Base-by-base conservation (phyloP, 2,888 invertebrate species). In the Eulithis testata region DNA sequence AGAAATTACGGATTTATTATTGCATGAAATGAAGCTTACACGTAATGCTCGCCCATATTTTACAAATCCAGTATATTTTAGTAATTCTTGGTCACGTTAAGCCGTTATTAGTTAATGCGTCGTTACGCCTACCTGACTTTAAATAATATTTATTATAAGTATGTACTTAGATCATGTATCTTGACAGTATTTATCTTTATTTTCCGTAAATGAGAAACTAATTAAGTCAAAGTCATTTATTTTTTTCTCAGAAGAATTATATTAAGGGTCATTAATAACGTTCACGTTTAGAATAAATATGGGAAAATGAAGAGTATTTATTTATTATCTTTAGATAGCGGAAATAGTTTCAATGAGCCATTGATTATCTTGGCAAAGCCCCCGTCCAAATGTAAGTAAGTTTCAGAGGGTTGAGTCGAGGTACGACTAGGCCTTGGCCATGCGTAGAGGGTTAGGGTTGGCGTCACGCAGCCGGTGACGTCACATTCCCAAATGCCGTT, bases 401-500 rank as follows among this genome's bases (percentile, higher is more conserved):
- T 82, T 79, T 69, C 67, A 47, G 79, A 81, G 84, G 85, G 82
- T 82, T 81, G 81, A 71, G 82, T 82, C 81, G 81, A 71, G 75
- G 76, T 73, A 71, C 73, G 69, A 69, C 53, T 67, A 77, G 81
- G 76, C 84, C 85, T 85, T 86, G 87, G 84, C 88, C 88, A 84
- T 83, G 80, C 88, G 84, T 82, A 80, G 75, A 79, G 83, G 82
- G 79, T 83, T 83, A 77, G 74, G 79, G 74, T 72, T 73, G 77
- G 79, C 83, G 86, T 85, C 84, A 88, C 87, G 85, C 82, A 79
- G 77, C 50, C 65, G 64, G 68, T 89, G 86, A 90, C 88, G 90
- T 90, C 89, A 90, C 71, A 67, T 58, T 62, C 62, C 76, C 73
- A 73, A 74, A 71, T 40, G 64, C 63, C 73, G 75, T 70, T 74